Percentiles rank a stretch among this genome's conserved stretches.
Evolutionary conservation across 2,113 vertebrate genomes (phyloP).

Genomic region (Prunella fulvescens): DNA sequence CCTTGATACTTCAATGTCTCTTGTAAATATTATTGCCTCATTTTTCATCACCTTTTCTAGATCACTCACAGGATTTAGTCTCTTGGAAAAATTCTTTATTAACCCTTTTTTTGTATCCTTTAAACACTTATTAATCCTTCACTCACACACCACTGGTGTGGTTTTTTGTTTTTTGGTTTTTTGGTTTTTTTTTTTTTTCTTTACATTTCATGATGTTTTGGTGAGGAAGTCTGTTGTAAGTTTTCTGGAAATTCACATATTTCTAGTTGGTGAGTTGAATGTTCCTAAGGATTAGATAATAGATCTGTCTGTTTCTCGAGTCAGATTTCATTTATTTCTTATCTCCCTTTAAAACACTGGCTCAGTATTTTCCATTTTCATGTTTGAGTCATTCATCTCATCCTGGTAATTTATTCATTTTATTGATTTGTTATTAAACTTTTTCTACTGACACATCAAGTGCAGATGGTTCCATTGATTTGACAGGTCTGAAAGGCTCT

Average conservation of each 20-base stretch:
- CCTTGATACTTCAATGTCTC: background rate
- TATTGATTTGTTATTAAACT: slow-evolving; percentile 37
- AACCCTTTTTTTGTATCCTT: background rate
- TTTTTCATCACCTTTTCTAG: background rate
- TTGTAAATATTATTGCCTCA: background rate
- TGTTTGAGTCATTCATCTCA: background rate
- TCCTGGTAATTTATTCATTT: background rate
- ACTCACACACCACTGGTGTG: background rate
- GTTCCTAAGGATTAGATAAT: background rate
- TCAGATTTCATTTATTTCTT: background rate
- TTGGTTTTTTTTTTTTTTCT: background rate
- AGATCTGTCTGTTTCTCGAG: background rate
- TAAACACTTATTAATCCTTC: background rate
- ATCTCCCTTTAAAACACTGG: background rate
- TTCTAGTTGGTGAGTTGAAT: background rate
- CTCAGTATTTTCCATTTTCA: background rate
- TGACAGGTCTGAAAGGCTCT: slow-evolving; percentile 20
- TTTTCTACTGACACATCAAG: background rate
- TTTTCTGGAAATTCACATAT: background rate
- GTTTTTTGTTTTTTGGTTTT: no score
- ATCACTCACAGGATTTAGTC: background rate
- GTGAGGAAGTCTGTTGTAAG: background rate
- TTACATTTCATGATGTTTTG: background rate
- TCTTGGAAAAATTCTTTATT: background rate
- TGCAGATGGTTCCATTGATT: background rate